Percentiles rank a stretch among this genome's conserved stretches.
phyloP scores from a whole-genome alignment of 1,140 invertebrate species.

The Bombyx mandarina region DNA sequence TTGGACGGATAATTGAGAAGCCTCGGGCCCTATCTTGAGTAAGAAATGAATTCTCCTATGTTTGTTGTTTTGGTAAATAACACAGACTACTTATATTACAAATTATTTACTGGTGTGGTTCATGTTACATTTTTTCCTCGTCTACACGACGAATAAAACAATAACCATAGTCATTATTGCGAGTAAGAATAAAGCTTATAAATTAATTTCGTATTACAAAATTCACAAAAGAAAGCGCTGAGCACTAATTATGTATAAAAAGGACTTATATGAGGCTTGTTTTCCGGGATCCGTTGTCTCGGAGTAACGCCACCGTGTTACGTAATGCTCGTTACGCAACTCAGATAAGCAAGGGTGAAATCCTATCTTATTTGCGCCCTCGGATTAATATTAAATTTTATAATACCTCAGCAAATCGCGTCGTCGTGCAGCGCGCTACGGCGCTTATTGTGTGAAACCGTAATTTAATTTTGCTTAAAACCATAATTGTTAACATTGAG shows the following conservation, averaged over 20 bases:
- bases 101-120: no score
- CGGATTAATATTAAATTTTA: conserved; percentile 67
- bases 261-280: conserved; percentile 13
- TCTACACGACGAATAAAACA: no score
- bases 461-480: conserved; percentile 49
- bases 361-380: conserved; percentile 60
- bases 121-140: no score
- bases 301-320: conserved; percentile 28
- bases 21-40: no score
- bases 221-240: no score
- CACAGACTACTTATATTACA: no score
- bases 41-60: no score
- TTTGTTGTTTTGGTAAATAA: no score
- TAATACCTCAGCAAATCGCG: conserved; percentile 47
- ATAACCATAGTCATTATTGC: no score
- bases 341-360: conserved; percentile 59
- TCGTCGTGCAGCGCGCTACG: conserved; percentile 23
- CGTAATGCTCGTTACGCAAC: conserved; percentile 32
- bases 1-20: no score
- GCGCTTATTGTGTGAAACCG: conserved; percentile 47
- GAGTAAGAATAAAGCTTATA: no score
- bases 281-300: conserved; percentile 20
- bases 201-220: no score
- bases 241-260: conserved; percentile 9
- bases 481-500: conserved; percentile 24